phyloP scores from a whole-genome alignment of 2,888 invertebrate genomes.

The Ischnura elegans region DNA sequence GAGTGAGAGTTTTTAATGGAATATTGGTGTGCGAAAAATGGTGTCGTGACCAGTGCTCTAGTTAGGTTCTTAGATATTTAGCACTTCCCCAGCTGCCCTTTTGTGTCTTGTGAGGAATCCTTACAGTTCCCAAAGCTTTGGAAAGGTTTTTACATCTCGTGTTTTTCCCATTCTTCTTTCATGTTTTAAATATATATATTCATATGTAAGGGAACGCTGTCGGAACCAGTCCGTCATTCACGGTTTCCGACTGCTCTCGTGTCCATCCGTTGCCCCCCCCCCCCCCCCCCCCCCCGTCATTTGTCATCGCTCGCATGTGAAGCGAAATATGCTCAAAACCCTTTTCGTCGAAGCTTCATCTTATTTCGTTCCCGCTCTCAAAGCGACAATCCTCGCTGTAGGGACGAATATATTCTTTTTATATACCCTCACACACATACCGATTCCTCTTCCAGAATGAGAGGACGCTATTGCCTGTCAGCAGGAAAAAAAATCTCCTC shows the following conservation, averaged over 20 bases:
- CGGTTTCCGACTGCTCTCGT: not conserved
- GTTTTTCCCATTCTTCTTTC: too few relatives aligned
- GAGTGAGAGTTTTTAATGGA: too few relatives aligned
- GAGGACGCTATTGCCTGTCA: not conserved
- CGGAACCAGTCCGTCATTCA: not conserved
- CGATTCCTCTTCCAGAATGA: not conserved
- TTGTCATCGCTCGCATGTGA: not conserved
- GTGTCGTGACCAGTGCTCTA: too few relatives aligned
- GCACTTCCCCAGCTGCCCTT: too few relatives aligned
- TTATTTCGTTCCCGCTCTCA: not conserved
- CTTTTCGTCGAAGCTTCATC: not conserved
- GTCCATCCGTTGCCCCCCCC: not conserved
- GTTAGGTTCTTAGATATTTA: too few relatives aligned
- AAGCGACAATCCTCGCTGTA: not conserved
- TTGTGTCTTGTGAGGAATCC: too few relatives aligned
- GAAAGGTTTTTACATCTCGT: too few relatives aligned
- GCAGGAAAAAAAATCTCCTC: not conserved
- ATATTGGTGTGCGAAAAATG: too few relatives aligned
- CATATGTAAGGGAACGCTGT: too few relatives aligned
- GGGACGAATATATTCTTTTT: not conserved
- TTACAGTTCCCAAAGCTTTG: too few relatives aligned
- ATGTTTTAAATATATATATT: too few relatives aligned
- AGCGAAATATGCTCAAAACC: not conserved
- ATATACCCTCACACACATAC: not conserved
- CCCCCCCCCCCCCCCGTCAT: too few relatives aligned